These are phyloP conservation scores for Platorchestia sp. DNA, from an alignment of 1,140 invertebrate genomes.

Conservation along the genomic window DNA sequence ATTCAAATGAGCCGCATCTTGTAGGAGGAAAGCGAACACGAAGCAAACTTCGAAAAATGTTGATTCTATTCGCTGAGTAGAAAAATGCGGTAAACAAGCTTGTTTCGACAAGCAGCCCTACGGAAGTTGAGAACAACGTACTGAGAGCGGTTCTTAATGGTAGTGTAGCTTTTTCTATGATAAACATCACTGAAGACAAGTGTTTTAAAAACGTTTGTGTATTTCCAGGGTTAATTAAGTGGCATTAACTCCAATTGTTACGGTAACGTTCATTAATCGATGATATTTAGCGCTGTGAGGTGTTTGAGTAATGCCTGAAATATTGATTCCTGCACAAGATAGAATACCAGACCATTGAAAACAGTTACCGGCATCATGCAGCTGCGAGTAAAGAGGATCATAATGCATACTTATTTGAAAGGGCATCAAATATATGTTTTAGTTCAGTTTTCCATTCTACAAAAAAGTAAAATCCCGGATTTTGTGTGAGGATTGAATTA, in stretches of 20 bases:
- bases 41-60: not conserved
- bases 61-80: not conserved
- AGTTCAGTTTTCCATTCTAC: too few species aligned
- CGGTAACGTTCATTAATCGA: not conserved
- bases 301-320: not conserved
- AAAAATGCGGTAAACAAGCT: not conserved
- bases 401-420: too few species aligned
- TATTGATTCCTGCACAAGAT: too few species aligned
- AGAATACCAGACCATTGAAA: too few species aligned
- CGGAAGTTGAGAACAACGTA: not conserved
- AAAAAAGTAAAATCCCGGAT: too few species aligned
- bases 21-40: not conserved
- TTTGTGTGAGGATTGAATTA: too few species aligned
- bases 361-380: too few species aligned
- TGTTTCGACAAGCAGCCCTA: not conserved
- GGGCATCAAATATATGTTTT: too few species aligned
- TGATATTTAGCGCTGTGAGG: not conserved
- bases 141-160: not conserved
- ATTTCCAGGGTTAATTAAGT: not conserved
- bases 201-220: not conserved
- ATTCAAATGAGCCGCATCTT: not conserved
- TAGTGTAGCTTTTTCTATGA: not conserved
- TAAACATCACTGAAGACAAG: not conserved
- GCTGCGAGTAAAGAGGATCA: too few species aligned
- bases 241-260: not conserved